Percentiles rank a stretch among this genome's conserved stretches.
Conservation (phyloP, 2,888 invertebrate genomes). For the Stenotaenia linearis region DNA sequence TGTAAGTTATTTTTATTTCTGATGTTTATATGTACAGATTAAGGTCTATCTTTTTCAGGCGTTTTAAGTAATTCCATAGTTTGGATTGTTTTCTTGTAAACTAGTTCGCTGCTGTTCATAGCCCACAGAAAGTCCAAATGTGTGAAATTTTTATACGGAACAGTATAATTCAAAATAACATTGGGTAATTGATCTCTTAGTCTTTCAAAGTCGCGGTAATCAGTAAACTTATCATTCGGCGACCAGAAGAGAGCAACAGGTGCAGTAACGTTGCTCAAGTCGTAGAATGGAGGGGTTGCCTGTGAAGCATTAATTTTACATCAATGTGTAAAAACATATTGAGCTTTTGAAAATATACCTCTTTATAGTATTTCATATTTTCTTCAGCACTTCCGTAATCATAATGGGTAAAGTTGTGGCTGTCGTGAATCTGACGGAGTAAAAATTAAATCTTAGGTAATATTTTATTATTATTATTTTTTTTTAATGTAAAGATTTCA, state of each 20-base stretch:
- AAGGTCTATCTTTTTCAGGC: neutral
- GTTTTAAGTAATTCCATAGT: neutral
- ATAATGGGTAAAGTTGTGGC: too few relatives aligned
- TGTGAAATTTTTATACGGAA: neutral
- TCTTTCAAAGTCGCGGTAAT: neutral
- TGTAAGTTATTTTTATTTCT: neutral
- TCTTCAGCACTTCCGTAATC: too few relatives aligned
- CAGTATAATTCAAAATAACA: neutral
- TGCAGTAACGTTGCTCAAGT: neutral
- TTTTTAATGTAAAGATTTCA: too few relatives aligned
- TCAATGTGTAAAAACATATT: too few relatives aligned
- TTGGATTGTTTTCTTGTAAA: neutral
- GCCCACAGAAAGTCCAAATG: neutral
- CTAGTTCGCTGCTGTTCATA: neutral
- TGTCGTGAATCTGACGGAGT: too few relatives aligned
- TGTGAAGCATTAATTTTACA: neutral
- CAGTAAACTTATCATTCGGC: neutral
- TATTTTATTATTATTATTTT: too few relatives aligned
- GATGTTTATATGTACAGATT: neutral
- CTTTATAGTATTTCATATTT: too few relatives aligned
- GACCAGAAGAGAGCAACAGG: neutral
- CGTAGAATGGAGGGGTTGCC: neutral
- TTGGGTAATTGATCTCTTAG: neutral
- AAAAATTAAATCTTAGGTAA: too few relatives aligned
- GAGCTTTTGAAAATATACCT: too few relatives aligned